phyloP scores from a whole-genome alignment of 2,113 vertebrate species.

The Otis tarda region DNA sequence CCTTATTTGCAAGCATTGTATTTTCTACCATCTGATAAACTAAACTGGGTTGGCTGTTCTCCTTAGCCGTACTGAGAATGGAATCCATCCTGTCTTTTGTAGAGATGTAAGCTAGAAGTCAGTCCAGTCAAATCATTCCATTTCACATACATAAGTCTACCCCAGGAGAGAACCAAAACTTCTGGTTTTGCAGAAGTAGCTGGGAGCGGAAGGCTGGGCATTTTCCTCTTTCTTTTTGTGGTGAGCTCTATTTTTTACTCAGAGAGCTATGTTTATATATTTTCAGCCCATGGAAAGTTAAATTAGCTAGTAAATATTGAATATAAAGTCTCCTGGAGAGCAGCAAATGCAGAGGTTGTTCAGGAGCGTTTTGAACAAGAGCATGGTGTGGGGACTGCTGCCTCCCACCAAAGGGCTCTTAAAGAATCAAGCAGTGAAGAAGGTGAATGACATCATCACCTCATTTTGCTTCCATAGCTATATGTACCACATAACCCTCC shows the following conservation, averaged over 20 bases:
- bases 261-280: neutral
- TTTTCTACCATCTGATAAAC: neutral
- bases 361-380: neutral
- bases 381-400: neutral
- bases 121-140: neutral
- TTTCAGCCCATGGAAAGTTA: neutral
- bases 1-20: neutral
- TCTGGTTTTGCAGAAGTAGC: conserved; percentile 29
- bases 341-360: neutral
- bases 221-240: conserved; percentile 27
- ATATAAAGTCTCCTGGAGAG: neutral
- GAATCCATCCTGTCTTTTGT: neutral
- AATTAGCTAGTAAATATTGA: neutral
- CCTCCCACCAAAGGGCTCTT: neutral
- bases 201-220: neutral
- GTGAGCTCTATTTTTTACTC: neutral
- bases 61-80: neutral
- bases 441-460: neutral
- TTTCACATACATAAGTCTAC: neutral
- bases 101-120: neutral
- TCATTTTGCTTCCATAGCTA: neutral
- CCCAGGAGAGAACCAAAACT: conserved; percentile 12
- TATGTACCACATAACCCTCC: neutral
- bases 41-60: neutral
- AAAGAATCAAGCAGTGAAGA: neutral